Evolutionary conservation across 1,140 invertebrate genomes (phyloP), one percentile per base, ranked within the genome.

Genomic region (Hesperophylax magnus): DNA sequence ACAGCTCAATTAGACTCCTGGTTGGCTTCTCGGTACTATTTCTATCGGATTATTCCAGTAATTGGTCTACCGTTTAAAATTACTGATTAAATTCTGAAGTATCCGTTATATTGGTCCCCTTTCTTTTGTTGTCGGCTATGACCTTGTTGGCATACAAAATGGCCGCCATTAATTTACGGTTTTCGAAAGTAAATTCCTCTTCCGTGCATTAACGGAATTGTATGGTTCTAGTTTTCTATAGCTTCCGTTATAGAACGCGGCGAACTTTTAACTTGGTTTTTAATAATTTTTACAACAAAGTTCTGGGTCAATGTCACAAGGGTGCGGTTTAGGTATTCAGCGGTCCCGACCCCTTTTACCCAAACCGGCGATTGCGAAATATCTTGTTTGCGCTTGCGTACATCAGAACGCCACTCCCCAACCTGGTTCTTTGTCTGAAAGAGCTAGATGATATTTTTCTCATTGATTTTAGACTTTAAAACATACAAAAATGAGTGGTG

Each of bases 341-440:
- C 24, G 67, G 67, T 14, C 34, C 2, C 67, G 39, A 15, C 67
- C n/a, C n/a, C n/a, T n/a, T 39, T 18, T 18, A 18, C 22, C 34
- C 18, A n/a, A 65, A n/a, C 34, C 39, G 24, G 67, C 67, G 67
- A 53, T 71, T 71, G 67, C 67, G 67, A 52, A 34, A 22, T 71
- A 67, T 17, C 27, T 71, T n/a, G 7, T 24, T 71, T 52, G 67
- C 67, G 67, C 67, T 71, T 71, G 67, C 67, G 67, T 52, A 71
- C 67, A 71, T 4, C 3, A 71, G 67, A 47, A 71, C 67, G 53
- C 67, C 67, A 53, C 24, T 71, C 67, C 39, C 7, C 7, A 1
- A 11, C 7, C 9, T 9, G 7, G 63, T 39, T 27, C 22, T 27
- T 67, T 31, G 22, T 67, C 63, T 61, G 24, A 18, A 22, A 58